Evolutionary conservation across 2,888 invertebrate species (phyloP).

Genomic region (Drosophila mayaguana): DNA sequence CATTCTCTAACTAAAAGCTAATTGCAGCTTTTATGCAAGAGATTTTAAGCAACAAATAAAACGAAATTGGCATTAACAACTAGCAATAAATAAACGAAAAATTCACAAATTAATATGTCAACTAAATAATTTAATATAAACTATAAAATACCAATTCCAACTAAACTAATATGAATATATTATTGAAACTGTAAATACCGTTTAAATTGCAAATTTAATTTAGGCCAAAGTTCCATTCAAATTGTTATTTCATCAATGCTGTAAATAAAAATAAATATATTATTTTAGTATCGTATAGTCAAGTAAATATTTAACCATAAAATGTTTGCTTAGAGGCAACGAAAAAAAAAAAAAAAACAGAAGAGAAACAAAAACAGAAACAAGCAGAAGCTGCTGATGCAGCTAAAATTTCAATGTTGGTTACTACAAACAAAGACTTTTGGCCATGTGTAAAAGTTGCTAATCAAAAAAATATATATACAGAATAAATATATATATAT

Average conservation of each 20-base stretch:
- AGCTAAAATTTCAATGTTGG: slow-evolving; percentile 18
- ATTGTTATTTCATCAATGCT: slow-evolving; percentile 29
- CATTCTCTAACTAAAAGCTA: slow-evolving; percentile 44
- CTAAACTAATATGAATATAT: slow-evolving; percentile 9
- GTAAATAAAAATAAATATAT: slow-evolving; percentile 35
- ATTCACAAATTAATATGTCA: background rate
- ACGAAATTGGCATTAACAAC: slow-evolving; percentile 35
- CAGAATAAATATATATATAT: slow-evolving; percentile 55
- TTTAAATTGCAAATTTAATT: slow-evolving; percentile 13
- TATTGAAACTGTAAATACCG: slow-evolving; percentile 42
- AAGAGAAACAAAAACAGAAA: background rate
- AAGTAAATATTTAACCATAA: slow-evolving; percentile 14
- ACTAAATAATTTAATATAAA: background rate
- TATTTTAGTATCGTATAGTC: slow-evolving; percentile 27
- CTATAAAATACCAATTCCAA: slow-evolving; percentile 5
- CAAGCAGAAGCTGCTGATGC: background rate
- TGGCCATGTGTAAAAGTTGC: slow-evolving; percentile 41
- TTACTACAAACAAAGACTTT: slow-evolving; percentile 31
- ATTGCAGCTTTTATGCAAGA: slow-evolving; percentile 55
- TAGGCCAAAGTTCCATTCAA: slow-evolving; percentile 39
- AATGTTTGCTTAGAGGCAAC: slow-evolving; percentile 55
- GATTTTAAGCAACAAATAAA: slow-evolving; percentile 52
- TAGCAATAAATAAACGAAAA: slow-evolving; percentile 22
- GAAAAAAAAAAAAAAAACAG: slow-evolving; percentile 21
- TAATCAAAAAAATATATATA: slow-evolving; percentile 52